Conservation (phyloP, 1,140 invertebrate species). For the Euwallacea fornicatus region DNA sequence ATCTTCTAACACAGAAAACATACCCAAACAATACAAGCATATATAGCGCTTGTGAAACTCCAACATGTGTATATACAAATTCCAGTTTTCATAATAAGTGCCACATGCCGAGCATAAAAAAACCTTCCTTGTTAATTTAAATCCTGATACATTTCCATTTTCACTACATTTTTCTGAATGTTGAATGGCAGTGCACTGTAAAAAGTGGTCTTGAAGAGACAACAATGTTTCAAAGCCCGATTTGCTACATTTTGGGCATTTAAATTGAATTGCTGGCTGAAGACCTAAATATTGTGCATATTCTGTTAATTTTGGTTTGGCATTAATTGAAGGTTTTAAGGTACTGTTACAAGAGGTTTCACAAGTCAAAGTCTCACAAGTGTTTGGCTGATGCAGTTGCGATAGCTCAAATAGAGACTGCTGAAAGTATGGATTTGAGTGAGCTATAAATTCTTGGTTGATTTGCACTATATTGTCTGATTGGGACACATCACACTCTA, state of each 20-base stretch:
- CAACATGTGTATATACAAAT: conserved; percentile 78
- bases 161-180: conserved; percentile 52
- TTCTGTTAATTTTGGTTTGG: conserved; percentile 58
- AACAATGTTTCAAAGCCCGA: conserved; percentile 62
- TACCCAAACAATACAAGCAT: conserved; percentile 76
- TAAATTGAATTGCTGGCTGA: conserved; percentile 67
- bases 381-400: conserved; percentile 39
- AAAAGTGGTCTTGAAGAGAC: conserved; percentile 64
- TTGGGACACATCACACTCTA: too few species aligned
- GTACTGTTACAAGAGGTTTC: conserved; percentile 15
- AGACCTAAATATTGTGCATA: conserved; percentile 73
- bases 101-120: conserved; percentile 76
- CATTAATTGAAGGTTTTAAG: conserved; percentile 33
- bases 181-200: conserved; percentile 58
- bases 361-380: conserved; percentile 15
- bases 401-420: conserved; percentile 52
- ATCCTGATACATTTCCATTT: conserved; percentile 52
- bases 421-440: conserved; percentile 52
- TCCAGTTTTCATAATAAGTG: conserved; percentile 81
- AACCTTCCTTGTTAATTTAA: conserved; percentile 70
- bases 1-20: conserved; percentile 77
- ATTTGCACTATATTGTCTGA: conserved; percentile 9
- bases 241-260: conserved; percentile 66
- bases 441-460: conserved; percentile 33
- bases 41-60: conserved; percentile 75